Conservation (phyloP, 2,888 invertebrate genomes). For the Drosophila mimetica region DNA sequence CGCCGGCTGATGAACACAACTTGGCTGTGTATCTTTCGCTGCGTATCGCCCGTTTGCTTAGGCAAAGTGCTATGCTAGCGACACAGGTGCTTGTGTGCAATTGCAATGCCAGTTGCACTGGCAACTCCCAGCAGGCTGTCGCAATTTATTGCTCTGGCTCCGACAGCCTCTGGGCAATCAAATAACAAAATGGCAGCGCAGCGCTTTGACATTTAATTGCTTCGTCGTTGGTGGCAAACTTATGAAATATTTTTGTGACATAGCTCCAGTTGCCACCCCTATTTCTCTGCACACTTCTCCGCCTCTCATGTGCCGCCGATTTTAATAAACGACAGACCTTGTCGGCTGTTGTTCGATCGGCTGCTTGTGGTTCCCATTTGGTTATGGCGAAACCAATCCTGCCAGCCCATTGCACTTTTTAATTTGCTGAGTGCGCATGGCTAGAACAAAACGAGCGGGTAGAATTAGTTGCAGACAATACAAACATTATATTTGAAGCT, state of each 20-base stretch:
- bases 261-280: constrained; percentile 4
- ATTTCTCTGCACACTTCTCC: not conserved
- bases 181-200: constrained; percentile 44
- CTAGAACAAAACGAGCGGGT: not conserved
- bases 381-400: not conserved
- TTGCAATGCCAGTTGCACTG: constrained; percentile 14
- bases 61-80: constrained; percentile 17
- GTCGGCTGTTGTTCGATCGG: constrained; percentile 19
- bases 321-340: constrained; percentile 38
- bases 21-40: constrained; percentile 5
- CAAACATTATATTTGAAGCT: not conserved
- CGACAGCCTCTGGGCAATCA: constrained; percentile 48
- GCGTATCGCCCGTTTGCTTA: constrained; percentile 25
- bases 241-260: constrained; percentile 61
- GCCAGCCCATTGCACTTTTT: constrained; percentile 16
- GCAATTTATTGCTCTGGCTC: constrained; percentile 52
- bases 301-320: constrained; percentile 16
- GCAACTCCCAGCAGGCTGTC: constrained; percentile 27
- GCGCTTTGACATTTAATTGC: constrained; percentile 73
- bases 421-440: constrained; percentile 34
- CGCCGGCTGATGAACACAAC: constrained; percentile 8
- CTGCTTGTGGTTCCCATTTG: not conserved
- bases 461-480: not conserved
- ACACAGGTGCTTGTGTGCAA: constrained; percentile 14
- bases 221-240: constrained; percentile 44